Conservation (phyloP, 2,797 vertebrate species). For the Apodemus agrarius region DNA sequence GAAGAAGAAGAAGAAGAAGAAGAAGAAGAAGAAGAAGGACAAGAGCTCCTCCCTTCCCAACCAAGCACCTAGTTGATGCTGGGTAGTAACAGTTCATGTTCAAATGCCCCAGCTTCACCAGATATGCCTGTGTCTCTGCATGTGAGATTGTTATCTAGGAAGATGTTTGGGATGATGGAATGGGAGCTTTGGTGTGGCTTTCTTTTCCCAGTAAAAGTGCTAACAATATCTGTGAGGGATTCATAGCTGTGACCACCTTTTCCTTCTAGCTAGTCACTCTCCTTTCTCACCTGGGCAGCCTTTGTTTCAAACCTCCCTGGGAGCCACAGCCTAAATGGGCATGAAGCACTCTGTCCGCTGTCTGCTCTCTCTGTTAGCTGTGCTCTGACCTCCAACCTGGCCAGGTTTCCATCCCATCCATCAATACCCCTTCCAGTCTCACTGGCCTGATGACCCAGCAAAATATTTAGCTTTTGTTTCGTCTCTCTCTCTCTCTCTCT, state of each 20-base stretch:
- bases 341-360: not conserved
- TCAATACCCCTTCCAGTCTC: not conserved
- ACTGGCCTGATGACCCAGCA: not conserved
- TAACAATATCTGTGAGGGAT: not conserved
- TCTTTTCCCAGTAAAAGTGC: not conserved
- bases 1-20: too few relatives aligned
- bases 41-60: not conserved
- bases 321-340: not conserved
- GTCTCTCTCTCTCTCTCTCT: not conserved
- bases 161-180: not conserved
- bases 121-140: rapidly evolving
- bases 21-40: too few relatives aligned
- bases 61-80: not conserved
- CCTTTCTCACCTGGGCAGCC: not conserved
- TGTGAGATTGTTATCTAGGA: not conserved
- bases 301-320: not conserved
- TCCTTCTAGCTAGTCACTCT: not conserved
- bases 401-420: not conserved
- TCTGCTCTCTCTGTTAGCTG: not conserved
- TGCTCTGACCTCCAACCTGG: not conserved
- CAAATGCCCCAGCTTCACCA: not conserved
- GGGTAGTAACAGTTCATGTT: rapidly evolving
- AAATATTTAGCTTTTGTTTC: not conserved
- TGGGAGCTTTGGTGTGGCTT: not conserved
- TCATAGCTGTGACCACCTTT: not conserved